Evolutionary conservation across 2,888 invertebrate species (phyloP).

Genomic region (Crioceris asparagi): DNA sequence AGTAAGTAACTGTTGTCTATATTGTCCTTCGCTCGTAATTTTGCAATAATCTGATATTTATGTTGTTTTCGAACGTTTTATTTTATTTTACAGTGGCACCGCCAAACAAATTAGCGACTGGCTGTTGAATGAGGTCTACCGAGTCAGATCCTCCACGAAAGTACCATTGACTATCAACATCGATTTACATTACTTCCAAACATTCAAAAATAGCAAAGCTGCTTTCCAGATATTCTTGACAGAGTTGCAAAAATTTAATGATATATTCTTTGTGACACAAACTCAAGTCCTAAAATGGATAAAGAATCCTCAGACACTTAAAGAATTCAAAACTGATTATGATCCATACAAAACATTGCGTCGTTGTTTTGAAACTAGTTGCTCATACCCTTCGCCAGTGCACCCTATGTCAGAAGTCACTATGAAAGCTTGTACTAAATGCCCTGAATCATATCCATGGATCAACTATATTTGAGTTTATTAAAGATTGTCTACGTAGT

Average conservation of each 20-base stretch:
- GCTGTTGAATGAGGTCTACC: slow-evolving; percentile 38
- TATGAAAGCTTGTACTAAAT: slow-evolving; percentile 36
- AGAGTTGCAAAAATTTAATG: slow-evolving; percentile 23
- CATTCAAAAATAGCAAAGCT: slow-evolving; percentile 24
- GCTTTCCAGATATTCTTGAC: slow-evolving; percentile 34
- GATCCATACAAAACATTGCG: too few relatives aligned
- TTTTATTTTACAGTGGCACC: slow-evolving; percentile 26
- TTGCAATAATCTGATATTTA: too few relatives aligned
- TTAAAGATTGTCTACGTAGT: too few relatives aligned
- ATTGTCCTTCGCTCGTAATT: neutral
- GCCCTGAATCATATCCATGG: slow-evolving; percentile 40
- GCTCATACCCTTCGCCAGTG: too few relatives aligned
- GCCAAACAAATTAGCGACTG: slow-evolving; percentile 33
- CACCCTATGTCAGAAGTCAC: too few relatives aligned
- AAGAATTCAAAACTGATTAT: slow-evolving; percentile 21
- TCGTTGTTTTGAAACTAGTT: too few relatives aligned
- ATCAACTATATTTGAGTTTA: too few relatives aligned
- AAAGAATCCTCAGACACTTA: slow-evolving; percentile 33
- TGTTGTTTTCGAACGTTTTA: neutral
- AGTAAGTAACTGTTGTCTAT: slow-evolving; percentile 34
- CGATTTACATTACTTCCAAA: slow-evolving; percentile 41
- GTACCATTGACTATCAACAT: slow-evolving; percentile 42
- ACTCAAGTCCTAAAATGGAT: slow-evolving; percentile 37
- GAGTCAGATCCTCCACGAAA: slow-evolving; percentile 33
- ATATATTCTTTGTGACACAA: slow-evolving; percentile 38